Base-by-base conservation (phyloP, 2,797 vertebrate species). In the Spea hammondii region DNA sequence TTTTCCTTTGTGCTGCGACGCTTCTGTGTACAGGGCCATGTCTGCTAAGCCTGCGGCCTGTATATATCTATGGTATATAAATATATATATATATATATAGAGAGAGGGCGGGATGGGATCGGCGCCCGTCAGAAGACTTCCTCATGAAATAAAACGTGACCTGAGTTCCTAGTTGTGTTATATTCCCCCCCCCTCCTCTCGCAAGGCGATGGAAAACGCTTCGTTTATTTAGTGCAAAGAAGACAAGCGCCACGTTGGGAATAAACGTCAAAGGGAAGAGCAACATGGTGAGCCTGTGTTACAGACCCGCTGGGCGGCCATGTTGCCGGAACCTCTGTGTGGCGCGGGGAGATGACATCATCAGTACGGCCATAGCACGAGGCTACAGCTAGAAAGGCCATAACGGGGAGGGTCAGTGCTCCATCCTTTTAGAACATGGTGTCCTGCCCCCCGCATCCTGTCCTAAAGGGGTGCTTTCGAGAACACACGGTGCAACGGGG, bases 221-320 rank as follows among this genome's bases (percentile, higher is more conserved):
- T 62, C 72, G 62, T 65, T 59, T 66, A 62, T 32, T 32, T 78
- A 72, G 76, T 78, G 76, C 76, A 78, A 78, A 78, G 32, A 6
- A 64, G 32, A 66, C 55, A 70, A 60, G 57, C 57, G 45, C 49
- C 32, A 12, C 4, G 6, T 70, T 55, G 76, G 71, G 76, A 70
- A 65, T 57, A 57, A 72, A 62, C n/a, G n/a, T 62, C 59, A 32
- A 17, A 62, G 9, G 6, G 59, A 17, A 32, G n/a, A 17, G 32
- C 14, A 12, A 17, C 9, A 57, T 6, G n/a, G 5, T 57, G 5
- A 2, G 55, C 12, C 55, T 57, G 55, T 10, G n/a, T 57, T 57
- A 57, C 55, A 57, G 55, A 57, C 55, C 9, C 12, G 12, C 9
- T 14, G 14, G 14, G 12, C 14, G 59, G 6, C 4, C 5, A 57